Base-by-base conservation (phyloP, 2,888 invertebrate species). In the Glyphotaelius pellucidus region DNA sequence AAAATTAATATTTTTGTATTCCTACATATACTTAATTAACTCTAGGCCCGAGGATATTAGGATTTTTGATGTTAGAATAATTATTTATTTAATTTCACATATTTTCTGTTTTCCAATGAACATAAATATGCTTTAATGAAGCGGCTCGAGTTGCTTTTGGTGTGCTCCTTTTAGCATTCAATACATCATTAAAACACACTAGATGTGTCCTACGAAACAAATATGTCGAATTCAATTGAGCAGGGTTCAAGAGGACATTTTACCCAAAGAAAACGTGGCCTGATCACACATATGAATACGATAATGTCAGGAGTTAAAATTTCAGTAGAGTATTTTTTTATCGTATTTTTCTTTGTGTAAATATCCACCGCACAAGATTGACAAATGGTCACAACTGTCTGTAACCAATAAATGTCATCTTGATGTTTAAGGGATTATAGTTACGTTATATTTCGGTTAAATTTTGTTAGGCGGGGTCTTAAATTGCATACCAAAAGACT, bases 61-160 rank as follows among this genome's bases (percentile, higher is more conserved):
- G 5, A 67, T 67, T 67, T 67, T 67, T 67, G 32, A 35, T 25
- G 25, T 35, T 35, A 32, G 31, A 32, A 83, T n/a, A n/a, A n/a
- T n/a, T n/a, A n/a, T 83, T 83, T 32, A 83, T 83, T 83, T 19
- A 35, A 83, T 32, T 32, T 25, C 32, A 35, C 83, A 19, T 15
- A 35, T 83, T 83, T 67, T 67, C 67, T 67, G 67, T 67, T 67
- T 4, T 25, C 67, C n/a, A 67, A 67, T 83, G 25, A 83, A 83
- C n/a, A 83, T 83, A 83, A 83, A 83, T 25, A 35, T 35, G 35
- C 9, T 83, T 83, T 38, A 83, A 83, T 83, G 32, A 83, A 83
- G 83, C 38, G 35, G 19, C 35, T 83, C 25, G 35, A 67, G 35
- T 32, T 32, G 35, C 25, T 25, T 83, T 83, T 35, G 83, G 19